Base-by-base conservation (phyloP, 2,113 vertebrate species). In the Polypterus senegalus region DNA sequence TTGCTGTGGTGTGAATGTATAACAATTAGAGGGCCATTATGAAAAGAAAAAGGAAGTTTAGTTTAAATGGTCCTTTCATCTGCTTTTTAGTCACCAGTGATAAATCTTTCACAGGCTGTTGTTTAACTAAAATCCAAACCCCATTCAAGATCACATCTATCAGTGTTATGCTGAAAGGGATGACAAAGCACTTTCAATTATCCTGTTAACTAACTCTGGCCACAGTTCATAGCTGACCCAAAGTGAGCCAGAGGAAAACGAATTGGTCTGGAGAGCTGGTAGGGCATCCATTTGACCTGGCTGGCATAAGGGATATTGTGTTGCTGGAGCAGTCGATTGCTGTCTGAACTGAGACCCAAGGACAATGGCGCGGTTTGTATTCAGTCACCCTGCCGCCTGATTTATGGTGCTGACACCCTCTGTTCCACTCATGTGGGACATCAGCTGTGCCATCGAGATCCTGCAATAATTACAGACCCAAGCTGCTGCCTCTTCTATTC, bases 121-220 rank as follows among this genome's bases (percentile, higher is more conserved):
- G 78, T 89, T 88, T 87, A 88, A 90, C 85, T 86, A 88, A 91
- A 92, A 89, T 82, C 89, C 85, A 90, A 89, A 86, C 84, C 81
- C 81, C 89, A 90, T 92, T 91, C 87, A 85, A 87, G 80, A 89
- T 80, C 86, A 89, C 90, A 90, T 89, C 83, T 83, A 88, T 91
- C 90, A 88, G 78, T 84, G 84, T 86, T 92, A 82, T 73, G 84
- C 83, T 82, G 83, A 88, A 90, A 89, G 87, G 79, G 85, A 88
- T 86, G 84, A 88, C 84, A 91, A 89, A 89, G 81, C 83, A 82
- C 82, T 87, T 86, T 86, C 83, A 82, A 89, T 88, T 91, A 86
- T 82, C 74, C 74, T 73, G 74, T 79, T 85, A 83, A 86, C 84
- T 85, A 85, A 82, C 84, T 85, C 76, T 84, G 78, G 81, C 86